Evolutionary conservation across 2,888 invertebrate genomes (phyloP).

Genomic region (Drosophila borborema): DNA sequence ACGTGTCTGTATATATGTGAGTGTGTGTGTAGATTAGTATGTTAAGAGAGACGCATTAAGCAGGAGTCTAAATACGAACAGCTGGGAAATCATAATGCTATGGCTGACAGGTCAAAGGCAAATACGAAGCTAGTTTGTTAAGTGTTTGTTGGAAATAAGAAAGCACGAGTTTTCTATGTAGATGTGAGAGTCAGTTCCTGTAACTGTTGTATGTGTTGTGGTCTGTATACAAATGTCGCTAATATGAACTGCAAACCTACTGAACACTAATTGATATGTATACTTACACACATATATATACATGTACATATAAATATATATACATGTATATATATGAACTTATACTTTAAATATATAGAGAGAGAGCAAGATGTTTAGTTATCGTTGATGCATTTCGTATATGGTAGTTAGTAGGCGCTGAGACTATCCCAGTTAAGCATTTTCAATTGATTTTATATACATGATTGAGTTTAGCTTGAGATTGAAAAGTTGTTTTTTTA

Average conservation of each 20-base stretch:
- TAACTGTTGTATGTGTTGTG: conserved; percentile 23
- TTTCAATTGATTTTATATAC: conserved; percentile 2
- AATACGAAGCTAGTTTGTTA: conserved; percentile 68
- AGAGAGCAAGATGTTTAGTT: background rate
- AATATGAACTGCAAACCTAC: conserved; percentile 55
- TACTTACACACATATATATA: conserved; percentile 37
- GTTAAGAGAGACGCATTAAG: conserved; percentile 35
- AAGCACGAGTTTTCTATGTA: conserved; percentile 54
- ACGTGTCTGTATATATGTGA: conserved; percentile 9
- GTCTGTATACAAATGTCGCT: conserved; percentile 39
- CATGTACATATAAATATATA: background rate
- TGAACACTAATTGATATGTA: conserved; percentile 23
- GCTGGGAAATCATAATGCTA: conserved; percentile 63
- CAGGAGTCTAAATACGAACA: conserved; percentile 56
- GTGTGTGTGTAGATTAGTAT: conserved; percentile 14
- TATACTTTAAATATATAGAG: background rate
- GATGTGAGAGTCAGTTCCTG: conserved; percentile 7
- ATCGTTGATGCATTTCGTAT: conserved; percentile 2
- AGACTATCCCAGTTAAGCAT: conserved; percentile 1
- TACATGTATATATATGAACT: background rate
- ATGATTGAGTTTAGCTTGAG: background rate
- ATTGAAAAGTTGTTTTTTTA: background rate
- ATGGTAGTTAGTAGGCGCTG: conserved; percentile 7
- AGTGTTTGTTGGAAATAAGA: conserved; percentile 56
- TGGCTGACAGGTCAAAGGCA: conserved; percentile 68